Evolutionary conservation across 2,113 vertebrate genomes (phyloP).

Genomic region (Ia io): DNA sequence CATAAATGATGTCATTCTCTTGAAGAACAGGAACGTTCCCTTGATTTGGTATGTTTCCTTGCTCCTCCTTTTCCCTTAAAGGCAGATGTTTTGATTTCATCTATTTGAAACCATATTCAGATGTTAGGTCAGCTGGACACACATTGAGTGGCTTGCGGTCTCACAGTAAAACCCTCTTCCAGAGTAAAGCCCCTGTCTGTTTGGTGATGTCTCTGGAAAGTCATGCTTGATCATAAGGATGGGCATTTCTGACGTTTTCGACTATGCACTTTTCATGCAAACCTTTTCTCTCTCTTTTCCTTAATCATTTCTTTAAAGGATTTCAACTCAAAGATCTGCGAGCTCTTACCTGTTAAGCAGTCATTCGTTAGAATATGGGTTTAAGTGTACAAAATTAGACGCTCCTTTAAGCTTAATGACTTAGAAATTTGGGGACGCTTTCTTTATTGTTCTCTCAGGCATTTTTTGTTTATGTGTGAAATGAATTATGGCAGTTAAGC

Average conservation of each 20-base stretch:
- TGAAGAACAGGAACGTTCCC: conserved; percentile 3
- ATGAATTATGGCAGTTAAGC: conserved; percentile 11
- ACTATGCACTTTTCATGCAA: neutral
- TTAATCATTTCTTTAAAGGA: neutral
- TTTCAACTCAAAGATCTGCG: neutral
- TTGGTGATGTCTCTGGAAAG: neutral
- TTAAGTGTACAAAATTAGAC: conserved; percentile 8
- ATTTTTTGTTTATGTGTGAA: conserved; percentile 50
- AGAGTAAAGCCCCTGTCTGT: neutral
- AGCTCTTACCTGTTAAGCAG: neutral
- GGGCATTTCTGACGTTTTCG: neutral
- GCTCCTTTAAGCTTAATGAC: neutral
- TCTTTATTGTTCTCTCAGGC: neutral
- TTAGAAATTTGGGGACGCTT: neutral
- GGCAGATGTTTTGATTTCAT: neutral
- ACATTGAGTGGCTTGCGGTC: neutral
- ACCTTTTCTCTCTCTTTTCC: neutral
- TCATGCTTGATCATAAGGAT: neutral
- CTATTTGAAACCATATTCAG: neutral
- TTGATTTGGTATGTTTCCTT: neutral
- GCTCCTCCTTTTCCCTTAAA: neutral
- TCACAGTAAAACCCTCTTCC: neutral
- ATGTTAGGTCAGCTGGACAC: neutral
- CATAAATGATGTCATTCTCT: neutral
- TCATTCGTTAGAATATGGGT: neutral